These are phyloP conservation scores for Drosophila cognata DNA, from an alignment of 2,888 invertebrate genomes.

Conservation along the genomic window DNA sequence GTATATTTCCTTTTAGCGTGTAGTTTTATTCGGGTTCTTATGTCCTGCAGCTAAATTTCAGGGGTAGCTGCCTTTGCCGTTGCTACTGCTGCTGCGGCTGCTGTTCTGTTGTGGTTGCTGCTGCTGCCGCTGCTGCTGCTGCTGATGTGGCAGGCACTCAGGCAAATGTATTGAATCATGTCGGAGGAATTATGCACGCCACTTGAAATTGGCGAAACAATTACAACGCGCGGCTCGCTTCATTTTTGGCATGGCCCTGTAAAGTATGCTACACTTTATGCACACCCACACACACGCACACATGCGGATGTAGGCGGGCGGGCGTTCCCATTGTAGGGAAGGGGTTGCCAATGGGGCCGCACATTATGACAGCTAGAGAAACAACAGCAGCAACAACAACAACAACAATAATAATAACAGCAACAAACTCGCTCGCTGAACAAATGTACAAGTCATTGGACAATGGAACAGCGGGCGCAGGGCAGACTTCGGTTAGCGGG, in stretches of 20 bases:
- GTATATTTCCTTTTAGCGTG: slow-evolving; percentile 71
- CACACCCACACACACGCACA: slow-evolving; percentile 30
- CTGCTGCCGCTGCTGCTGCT: slow-evolving; percentile 13
- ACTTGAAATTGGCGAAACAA: slow-evolving; percentile 80
- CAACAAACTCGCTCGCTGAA: slow-evolving; percentile 33
- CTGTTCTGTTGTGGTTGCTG: slow-evolving; percentile 9
- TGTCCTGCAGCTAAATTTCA: slow-evolving; percentile 60
- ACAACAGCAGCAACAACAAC: slow-evolving; percentile 14
- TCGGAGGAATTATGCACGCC: slow-evolving; percentile 76
- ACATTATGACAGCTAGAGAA: slow-evolving; percentile 69
- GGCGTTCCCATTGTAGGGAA: background rate
- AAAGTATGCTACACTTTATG: slow-evolving; percentile 72
- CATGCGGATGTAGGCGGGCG: slow-evolving; percentile 37
- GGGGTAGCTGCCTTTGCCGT: slow-evolving; percentile 49
- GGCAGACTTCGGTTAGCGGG: slow-evolving; percentile 15
- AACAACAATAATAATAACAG: slow-evolving; percentile 11
- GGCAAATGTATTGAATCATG: slow-evolving; percentile 77
- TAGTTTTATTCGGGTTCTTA: slow-evolving; percentile 64
- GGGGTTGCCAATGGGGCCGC: slow-evolving; percentile 14
- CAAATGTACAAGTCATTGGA: slow-evolving; percentile 77
- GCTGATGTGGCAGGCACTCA: slow-evolving; percentile 40
- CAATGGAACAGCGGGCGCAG: slow-evolving; percentile 40
- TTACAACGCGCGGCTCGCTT: slow-evolving; percentile 58
- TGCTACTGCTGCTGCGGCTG: slow-evolving; percentile 11
- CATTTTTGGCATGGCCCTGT: slow-evolving; percentile 44